These are phyloP conservation scores for Thysanoteuthis rhombus DNA, from an alignment of 2,888 invertebrate genomes.

Conservation along the genomic window DNA sequence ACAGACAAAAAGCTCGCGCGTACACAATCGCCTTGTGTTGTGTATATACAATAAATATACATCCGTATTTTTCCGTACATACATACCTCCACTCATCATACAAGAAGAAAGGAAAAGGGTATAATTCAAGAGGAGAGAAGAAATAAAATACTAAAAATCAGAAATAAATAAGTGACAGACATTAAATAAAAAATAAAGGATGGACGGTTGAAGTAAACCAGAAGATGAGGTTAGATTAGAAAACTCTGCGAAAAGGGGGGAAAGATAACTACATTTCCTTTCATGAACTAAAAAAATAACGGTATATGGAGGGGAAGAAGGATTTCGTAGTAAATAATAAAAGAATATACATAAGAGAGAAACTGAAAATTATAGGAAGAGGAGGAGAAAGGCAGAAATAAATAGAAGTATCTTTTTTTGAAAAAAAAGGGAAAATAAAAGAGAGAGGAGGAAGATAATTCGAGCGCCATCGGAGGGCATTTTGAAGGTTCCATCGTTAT, in stretches of 20 bases:
- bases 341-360: not conserved
- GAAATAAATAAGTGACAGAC: not conserved
- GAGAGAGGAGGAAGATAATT: not conserved
- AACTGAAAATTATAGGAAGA: not conserved
- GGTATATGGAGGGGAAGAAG: not conserved
- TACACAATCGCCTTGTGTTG: not conserved
- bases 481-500: slow-evolving; percentile 12
- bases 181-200: not conserved
- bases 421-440: not conserved
- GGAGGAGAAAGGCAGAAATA: not conserved
- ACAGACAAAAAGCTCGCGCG: not conserved
- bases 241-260: not conserved
- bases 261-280: not conserved
- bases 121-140: not conserved
- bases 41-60: not conserved
- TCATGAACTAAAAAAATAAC: not conserved
- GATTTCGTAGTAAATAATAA: not conserved
- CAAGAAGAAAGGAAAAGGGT: not conserved
- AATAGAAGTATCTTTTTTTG: not conserved
- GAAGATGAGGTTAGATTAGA: not conserved
- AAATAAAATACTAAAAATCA: not conserved
- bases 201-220: not conserved
- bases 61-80: not conserved
- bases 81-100: slow-evolving; percentile 12
- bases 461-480: not conserved